These are phyloP conservation scores for Aphelenchoides avenae DNA, from an alignment of 1,140 invertebrate genomes.

Conservation along the genomic window DNA sequence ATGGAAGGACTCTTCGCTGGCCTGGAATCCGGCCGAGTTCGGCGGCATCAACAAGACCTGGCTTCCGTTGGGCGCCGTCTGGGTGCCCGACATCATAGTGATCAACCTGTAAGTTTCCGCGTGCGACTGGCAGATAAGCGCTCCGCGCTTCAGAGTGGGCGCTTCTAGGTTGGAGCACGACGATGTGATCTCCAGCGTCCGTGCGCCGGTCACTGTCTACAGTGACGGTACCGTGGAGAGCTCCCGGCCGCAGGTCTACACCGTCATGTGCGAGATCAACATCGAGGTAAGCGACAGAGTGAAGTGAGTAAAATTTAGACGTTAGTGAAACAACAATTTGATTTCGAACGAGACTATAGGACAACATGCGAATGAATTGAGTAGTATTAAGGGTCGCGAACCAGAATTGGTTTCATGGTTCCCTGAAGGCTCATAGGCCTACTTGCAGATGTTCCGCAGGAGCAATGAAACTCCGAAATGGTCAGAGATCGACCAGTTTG, in stretches of 20 bases:
- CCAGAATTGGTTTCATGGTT: too few species aligned
- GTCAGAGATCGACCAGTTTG: too few species aligned
- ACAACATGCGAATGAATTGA: too few species aligned
- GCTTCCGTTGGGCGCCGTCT: conserved; percentile 54
- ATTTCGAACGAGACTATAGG: not conserved
- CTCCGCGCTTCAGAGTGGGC: not conserved
- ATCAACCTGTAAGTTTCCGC: conserved; percentile 58
- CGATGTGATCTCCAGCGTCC: conserved; percentile 42
- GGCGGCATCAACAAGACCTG: conserved; percentile 53
- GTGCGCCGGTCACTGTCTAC: conserved; percentile 39
- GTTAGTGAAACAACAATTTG: not conserved
- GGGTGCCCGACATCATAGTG: conserved; percentile 59
- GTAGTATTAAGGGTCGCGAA: too few species aligned
- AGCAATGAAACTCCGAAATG: too few species aligned
- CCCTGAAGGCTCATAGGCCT: too few species aligned
- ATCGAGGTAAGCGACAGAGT: conserved; percentile 42
- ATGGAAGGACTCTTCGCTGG: conserved; percentile 57
- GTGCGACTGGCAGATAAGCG: not conserved
- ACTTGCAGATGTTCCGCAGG: too few species aligned
- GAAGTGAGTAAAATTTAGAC: not conserved
- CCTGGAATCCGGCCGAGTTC: conserved; percentile 54
- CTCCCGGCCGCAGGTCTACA: conserved; percentile 47
- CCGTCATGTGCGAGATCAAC: conserved; percentile 50
- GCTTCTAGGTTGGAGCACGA: conserved; percentile 51
- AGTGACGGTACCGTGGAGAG: conserved; percentile 48